These are phyloP conservation scores for Hozukius guyotensis DNA, from an alignment of 2,797 vertebrate genomes.

Conservation along the genomic window DNA sequence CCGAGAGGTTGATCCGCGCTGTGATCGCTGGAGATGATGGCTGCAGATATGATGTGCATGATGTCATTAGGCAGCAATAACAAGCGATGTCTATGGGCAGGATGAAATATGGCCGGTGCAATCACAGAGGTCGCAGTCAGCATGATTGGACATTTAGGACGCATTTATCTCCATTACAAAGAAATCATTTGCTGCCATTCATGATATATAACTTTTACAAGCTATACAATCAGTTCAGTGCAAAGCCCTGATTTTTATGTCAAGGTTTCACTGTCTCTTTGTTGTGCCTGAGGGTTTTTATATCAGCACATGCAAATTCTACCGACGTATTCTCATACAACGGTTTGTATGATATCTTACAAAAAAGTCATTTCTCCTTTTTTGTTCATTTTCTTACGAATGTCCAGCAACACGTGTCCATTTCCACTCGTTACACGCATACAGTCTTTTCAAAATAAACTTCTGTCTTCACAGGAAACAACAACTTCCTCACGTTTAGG, in stretches of 20 bases:
- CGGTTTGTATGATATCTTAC: no score
- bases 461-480: no score
- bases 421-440: no score
- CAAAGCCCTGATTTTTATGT: neutral
- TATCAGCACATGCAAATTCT: neutral
- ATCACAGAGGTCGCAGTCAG: neutral
- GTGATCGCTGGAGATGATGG: conserved; percentile 20
- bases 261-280: neutral
- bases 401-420: no score
- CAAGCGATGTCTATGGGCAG: neutral
- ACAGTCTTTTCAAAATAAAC: no score
- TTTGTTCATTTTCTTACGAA: no score
- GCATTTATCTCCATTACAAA: neutral
- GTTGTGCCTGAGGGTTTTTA: neutral
- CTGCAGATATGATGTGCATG: conserved; percentile 33
- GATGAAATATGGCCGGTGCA: neutral
- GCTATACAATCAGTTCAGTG: neutral
- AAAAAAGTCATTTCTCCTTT: no score
- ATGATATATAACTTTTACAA: neutral
- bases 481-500: no score
- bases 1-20: conserved; percentile 26
- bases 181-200: neutral
- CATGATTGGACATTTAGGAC: neutral
- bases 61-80: conserved; percentile 25
- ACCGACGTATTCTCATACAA: neutral